phyloP scores from a whole-genome alignment of 2,797 vertebrate species.

The Malurus leucopterus region DNA sequence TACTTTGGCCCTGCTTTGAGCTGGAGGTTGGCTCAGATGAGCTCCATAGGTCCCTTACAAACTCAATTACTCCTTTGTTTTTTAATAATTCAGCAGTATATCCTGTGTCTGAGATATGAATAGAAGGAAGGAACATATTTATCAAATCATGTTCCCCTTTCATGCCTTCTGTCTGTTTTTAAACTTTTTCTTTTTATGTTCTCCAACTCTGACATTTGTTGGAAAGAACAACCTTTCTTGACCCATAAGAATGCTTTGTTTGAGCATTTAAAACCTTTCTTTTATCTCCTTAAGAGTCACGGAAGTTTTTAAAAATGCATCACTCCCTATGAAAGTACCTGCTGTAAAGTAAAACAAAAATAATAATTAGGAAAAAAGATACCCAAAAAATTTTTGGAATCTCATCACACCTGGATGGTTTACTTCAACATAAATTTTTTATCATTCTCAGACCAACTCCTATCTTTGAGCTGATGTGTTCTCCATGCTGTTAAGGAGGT shows the following conservation, averaged over 20 bases:
- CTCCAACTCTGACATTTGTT: not conserved
- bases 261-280: not conserved
- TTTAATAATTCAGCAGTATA: not conserved
- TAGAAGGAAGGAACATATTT: not conserved
- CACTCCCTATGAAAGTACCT: not conserved
- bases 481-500: not conserved
- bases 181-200: not conserved
- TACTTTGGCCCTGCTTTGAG: not conserved
- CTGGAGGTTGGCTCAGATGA: accelerated
- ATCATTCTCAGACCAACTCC: not conserved
- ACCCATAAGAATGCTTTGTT: not conserved
- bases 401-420: not conserved
- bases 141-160: not conserved
- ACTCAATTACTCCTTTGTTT: not conserved
- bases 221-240: not conserved
- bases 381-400: not conserved
- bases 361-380: not conserved
- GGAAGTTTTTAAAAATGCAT: not conserved
- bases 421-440: not conserved
- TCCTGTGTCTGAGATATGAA: not conserved
- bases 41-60: not conserved
- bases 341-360: not conserved
- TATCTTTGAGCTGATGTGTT: not conserved
- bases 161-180: not conserved
- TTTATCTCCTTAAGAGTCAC: not conserved